Conservation (phyloP, 2,888 invertebrate species). For the Chloroclystis v-ata region DNA sequence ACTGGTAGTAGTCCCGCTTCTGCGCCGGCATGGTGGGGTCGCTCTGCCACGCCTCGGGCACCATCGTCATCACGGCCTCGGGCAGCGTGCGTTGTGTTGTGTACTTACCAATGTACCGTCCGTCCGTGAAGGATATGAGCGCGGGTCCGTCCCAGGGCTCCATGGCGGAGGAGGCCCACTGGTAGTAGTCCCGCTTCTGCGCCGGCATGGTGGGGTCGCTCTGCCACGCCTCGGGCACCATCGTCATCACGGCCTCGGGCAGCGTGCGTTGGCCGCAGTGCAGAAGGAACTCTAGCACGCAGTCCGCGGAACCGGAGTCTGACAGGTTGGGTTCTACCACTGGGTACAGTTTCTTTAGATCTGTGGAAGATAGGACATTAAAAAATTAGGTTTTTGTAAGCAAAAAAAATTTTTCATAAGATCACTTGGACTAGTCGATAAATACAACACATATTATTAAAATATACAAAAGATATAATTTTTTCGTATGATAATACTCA, state of each 20-base stretch:
- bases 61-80: conserved; percentile 99
- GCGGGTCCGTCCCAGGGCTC: conserved; percentile 99
- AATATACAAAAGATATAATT: too few species aligned
- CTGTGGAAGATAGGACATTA: conserved; percentile 40
- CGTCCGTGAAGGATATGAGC: conserved; percentile 97
- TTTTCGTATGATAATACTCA: conserved; percentile 31
- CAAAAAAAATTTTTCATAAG: too few species aligned
- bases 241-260: conserved; percentile 99
- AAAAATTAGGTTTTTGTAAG: not conserved
- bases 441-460: too few species aligned
- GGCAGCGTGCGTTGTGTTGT: conserved; percentile 92
- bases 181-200: conserved; percentile 96
- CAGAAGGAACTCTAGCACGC: conserved; percentile 97
- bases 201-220: conserved; percentile 94
- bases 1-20: conserved; percentile 97
- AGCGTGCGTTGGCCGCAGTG: conserved; percentile 94
- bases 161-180: conserved; percentile 98
- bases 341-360: conserved; percentile 93
- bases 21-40: conserved; percentile 94
- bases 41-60: conserved; percentile 99
- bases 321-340: conserved; percentile 98
- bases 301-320: conserved; percentile 98
- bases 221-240: conserved; percentile 99
- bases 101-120: conserved; percentile 92
- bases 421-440: too few species aligned